Evolutionary conservation across 1,140 invertebrate species (phyloP).

Genomic region (Melipona quadrifasciata): DNA sequence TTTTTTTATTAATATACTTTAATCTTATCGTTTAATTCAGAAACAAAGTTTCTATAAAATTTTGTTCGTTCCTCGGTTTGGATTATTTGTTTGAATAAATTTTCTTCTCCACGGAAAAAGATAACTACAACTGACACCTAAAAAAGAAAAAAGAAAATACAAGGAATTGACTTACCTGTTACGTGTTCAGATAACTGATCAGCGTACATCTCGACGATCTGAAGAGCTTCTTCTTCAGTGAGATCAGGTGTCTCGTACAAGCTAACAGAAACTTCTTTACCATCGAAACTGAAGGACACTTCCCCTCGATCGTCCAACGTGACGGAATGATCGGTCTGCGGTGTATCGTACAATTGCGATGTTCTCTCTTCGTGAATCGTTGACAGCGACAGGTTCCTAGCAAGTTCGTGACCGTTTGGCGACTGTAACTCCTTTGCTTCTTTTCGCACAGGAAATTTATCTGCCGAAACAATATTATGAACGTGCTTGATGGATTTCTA

Average conservation of each 20-base stretch:
- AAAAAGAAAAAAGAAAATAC: neutral
- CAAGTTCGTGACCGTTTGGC: conserved; percentile 81
- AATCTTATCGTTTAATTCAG: too few relatives aligned
- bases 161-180: conserved; percentile 83
- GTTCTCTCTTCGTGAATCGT: conserved; percentile 95
- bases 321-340: conserved; percentile 87
- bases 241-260: conserved; percentile 95
- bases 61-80: neutral
- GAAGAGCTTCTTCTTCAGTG: conserved; percentile 94
- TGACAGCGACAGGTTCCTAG: conserved; percentile 90
- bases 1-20: too few relatives aligned
- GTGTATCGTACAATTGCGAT: conserved; percentile 92
- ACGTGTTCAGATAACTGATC: conserved; percentile 95
- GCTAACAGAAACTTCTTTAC: conserved; percentile 94
- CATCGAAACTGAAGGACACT: conserved; percentile 94
- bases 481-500: neutral
- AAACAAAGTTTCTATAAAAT: neutral
- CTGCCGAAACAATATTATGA: conserved; percentile 5
- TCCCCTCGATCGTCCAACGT: conserved; percentile 91
- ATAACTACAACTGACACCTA: neutral
- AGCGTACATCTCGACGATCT: conserved; percentile 96
- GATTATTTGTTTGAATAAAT: neutral
- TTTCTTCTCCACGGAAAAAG: fast-evolving
- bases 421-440: conserved; percentile 81
- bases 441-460: conserved; percentile 51